phyloP scores from a whole-genome alignment of 1,140 invertebrate species.

The Drosophila miranda region DNA sequence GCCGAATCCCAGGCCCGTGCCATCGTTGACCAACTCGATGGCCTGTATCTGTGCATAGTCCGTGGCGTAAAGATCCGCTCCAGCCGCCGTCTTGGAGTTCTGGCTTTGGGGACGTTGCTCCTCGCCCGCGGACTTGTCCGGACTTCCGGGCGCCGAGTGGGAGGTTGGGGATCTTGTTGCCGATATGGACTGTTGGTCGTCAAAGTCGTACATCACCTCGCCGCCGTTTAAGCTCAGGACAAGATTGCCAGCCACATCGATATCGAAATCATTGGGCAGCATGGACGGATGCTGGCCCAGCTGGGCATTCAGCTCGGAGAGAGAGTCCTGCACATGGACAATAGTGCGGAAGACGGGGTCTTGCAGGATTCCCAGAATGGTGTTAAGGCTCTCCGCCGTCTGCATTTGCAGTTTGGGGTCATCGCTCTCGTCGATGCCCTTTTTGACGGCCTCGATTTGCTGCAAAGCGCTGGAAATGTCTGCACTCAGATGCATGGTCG shows the following conservation, averaged over 20 bases:
- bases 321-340: constrained; percentile 94
- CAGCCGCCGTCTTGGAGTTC: constrained; percentile 81
- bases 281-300: constrained; percentile 94
- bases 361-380: constrained; percentile 93
- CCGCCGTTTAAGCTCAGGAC: constrained; percentile 85
- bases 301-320: constrained; percentile 91
- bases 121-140: constrained; percentile 75
- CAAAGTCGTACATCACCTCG: constrained; percentile 83
- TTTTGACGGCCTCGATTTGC: constrained; percentile 90
- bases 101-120: constrained; percentile 83
- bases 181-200: constrained; percentile 84
- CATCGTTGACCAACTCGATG: constrained; percentile 97
- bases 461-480: constrained; percentile 89
- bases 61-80: constrained; percentile 90
- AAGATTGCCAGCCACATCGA: constrained; percentile 85
- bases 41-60: constrained; percentile 98
- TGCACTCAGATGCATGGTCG: constrained; percentile 80
- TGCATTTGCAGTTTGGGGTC: constrained; percentile 89
- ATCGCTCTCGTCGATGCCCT: constrained; percentile 88
- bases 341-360: constrained; percentile 96
- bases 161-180: constrained; percentile 48
- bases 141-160: constrained; percentile 82
- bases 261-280: constrained; percentile 95
- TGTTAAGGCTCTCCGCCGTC: constrained; percentile 92
- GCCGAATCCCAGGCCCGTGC: constrained; percentile 97